These are phyloP conservation scores for Glaucopsyche alexis DNA, from an alignment of 2,888 invertebrate species.

Conservation along the genomic window DNA sequence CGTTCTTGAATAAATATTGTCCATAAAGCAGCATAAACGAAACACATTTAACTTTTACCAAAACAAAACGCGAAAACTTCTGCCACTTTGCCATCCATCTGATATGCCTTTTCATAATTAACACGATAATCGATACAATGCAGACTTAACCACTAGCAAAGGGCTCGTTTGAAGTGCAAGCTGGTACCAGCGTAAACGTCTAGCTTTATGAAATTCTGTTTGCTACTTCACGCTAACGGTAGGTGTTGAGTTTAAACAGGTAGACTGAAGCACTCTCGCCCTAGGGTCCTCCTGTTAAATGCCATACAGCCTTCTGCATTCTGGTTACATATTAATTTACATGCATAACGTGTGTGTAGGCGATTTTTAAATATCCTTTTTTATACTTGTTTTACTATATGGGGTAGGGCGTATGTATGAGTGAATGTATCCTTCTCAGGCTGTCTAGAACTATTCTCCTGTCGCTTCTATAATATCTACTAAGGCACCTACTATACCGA, in stretches of 20 bases:
- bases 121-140: constrained; percentile 17
- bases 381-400: no score
- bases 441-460: neutral
- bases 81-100: neutral
- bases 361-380: constrained; percentile 7
- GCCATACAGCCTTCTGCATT: constrained; percentile 17
- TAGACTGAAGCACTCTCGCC: constrained; percentile 14
- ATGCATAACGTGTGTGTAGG: neutral
- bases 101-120: neutral
- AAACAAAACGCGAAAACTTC: neutral
- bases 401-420: no score
- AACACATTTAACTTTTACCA: no score
- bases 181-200: constrained; percentile 16
- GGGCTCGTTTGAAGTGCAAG: constrained; percentile 10
- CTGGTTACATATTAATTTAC: neutral
- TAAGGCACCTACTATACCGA: no score
- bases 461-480: no score
- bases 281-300: constrained; percentile 11
- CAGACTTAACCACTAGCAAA: neutral
- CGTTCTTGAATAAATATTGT: neutral
- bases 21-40: neutral
- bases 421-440: no score
- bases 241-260: constrained; percentile 20
- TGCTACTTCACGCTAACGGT: constrained; percentile 13
- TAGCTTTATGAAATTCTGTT: constrained; percentile 18